Conservation (phyloP, 2,113 vertebrate genomes). For the Mustelus asterias region DNA sequence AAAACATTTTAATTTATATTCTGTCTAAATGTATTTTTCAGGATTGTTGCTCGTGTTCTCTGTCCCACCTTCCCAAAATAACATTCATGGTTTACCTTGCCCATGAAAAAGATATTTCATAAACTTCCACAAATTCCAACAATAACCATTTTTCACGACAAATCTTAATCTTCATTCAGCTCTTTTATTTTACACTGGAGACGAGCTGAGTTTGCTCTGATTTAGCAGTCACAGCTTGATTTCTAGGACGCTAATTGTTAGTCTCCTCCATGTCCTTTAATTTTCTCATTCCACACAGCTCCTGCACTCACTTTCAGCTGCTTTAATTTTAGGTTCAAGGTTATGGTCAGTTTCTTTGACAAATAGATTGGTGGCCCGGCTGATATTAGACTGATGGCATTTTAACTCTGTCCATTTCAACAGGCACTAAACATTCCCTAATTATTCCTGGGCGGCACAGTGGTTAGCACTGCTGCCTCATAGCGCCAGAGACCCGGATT, state of each 20-base stretch:
- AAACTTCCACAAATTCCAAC: neutral
- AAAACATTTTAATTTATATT: neutral
- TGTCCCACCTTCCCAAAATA: neutral
- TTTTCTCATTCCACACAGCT: neutral
- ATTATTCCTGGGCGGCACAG: neutral
- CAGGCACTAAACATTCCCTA: neutral
- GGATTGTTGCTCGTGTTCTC: neutral
- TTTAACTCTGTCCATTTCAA: neutral
- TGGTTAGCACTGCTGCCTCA: too few species aligned
- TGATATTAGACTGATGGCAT: neutral
- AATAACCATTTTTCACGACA: neutral
- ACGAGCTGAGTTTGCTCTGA: neutral
- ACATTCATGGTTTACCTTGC: neutral
- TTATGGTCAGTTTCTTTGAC: neutral
- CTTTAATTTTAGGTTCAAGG: neutral
- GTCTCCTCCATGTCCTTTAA: neutral
- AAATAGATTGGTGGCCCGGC: neutral
- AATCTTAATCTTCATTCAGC: neutral
- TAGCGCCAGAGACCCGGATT: too few species aligned
- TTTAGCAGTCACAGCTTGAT: neutral
- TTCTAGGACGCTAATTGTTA: neutral
- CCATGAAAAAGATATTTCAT: neutral
- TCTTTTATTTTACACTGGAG: neutral
- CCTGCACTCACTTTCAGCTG: neutral
- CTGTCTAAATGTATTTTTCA: neutral